phyloP scores from a whole-genome alignment of 2,113 vertebrate genomes.

The Sphaerodactylus townsendi region DNA sequence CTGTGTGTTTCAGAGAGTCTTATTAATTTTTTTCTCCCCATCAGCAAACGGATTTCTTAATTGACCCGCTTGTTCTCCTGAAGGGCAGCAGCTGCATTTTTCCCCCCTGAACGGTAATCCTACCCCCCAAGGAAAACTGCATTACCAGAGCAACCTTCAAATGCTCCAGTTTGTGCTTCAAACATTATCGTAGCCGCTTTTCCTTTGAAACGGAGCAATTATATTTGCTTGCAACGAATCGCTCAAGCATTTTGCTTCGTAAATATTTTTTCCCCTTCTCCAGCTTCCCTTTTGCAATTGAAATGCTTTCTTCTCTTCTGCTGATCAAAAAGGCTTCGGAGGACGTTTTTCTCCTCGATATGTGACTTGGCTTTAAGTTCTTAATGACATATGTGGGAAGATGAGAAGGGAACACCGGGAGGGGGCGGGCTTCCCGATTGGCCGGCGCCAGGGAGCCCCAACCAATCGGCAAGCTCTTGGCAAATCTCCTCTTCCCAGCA shows the following conservation, averaged over 20 bases:
- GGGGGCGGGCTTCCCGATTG: not conserved
- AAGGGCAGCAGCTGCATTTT: too few relatives aligned
- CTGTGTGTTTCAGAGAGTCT: not conserved
- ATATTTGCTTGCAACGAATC: not conserved
- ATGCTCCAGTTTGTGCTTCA: not conserved
- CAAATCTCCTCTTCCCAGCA: not conserved
- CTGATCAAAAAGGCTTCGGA: not conserved
- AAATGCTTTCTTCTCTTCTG: not conserved
- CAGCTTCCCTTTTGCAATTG: not conserved
- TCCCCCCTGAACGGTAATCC: too few relatives aligned
- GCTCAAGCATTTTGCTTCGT: not conserved
- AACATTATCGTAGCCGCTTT: too few relatives aligned
- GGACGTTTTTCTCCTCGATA: not conserved
- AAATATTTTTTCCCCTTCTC: not conserved
- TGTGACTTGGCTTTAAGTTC: not conserved
- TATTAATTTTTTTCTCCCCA: not conserved
- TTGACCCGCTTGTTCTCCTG: not conserved
- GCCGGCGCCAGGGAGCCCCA: not conserved
- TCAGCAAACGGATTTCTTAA: not conserved
- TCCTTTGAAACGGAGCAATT: not conserved
- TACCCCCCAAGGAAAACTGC: not conserved
- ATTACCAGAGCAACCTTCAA: not conserved
- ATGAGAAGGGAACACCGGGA: not conserved
- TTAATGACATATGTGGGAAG: not conserved
- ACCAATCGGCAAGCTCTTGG: not conserved